Evolutionary conservation across 2,888 invertebrate species (phyloP).

Genomic region (Campoletis raptor): DNA sequence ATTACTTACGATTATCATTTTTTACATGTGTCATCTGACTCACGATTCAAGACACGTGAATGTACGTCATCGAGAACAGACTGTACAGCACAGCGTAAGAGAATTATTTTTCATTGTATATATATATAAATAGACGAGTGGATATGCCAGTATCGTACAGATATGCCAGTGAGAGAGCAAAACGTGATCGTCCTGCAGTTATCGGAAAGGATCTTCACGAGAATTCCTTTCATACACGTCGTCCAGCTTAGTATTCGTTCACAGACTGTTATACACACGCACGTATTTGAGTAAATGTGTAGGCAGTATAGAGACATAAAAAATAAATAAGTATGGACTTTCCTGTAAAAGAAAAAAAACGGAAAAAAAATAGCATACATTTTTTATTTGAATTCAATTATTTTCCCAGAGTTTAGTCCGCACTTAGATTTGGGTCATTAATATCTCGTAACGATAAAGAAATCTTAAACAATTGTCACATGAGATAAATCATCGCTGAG

Average conservation of each 20-base stretch:
- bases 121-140: slow-evolving; percentile 41
- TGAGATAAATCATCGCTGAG: too few relatives aligned
- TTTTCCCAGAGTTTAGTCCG: neutral
- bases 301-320: neutral
- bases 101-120: slow-evolving; percentile 45
- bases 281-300: slow-evolving; percentile 10
- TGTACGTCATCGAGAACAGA: slow-evolving; percentile 13
- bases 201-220: slow-evolving; percentile 62
- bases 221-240: slow-evolving; percentile 62
- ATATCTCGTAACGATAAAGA: neutral
- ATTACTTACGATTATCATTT: neutral
- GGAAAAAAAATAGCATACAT: neutral
- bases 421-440: neutral
- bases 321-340: neutral
- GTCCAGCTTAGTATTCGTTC: slow-evolving; percentile 44
- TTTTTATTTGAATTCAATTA: neutral
- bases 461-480: neutral
- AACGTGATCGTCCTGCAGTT: slow-evolving; percentile 57
- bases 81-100: slow-evolving; percentile 23
- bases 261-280: slow-evolving; percentile 21
- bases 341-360: neutral
- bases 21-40: neutral
- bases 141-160: slow-evolving; percentile 43
- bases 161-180: slow-evolving; percentile 52
- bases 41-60: slow-evolving; percentile 3